Conservation (phyloP, 2,113 vertebrate species). For the Psettodes erumei region DNA sequence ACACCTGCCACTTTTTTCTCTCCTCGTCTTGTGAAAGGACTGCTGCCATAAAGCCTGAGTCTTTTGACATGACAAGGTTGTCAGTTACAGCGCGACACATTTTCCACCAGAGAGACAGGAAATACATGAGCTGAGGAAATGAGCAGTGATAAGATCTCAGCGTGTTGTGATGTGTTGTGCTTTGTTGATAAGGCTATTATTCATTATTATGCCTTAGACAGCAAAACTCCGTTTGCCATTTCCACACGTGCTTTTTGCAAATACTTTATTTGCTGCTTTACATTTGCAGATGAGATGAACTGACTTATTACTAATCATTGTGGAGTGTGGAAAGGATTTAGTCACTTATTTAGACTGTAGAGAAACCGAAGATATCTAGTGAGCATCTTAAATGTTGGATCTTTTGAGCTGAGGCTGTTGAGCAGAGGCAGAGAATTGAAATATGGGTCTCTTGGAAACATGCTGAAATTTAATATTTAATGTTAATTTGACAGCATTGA, state of each 20-base stretch:
- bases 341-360: slow-evolving; percentile 50
- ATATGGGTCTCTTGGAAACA: slow-evolving; percentile 45
- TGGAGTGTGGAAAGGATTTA: slow-evolving; percentile 52
- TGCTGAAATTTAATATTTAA: slow-evolving; percentile 48
- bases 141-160: slow-evolving; percentile 68
- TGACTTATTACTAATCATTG: slow-evolving; percentile 48
- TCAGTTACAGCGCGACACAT: slow-evolving; percentile 55
- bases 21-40: slow-evolving; percentile 63
- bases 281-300: slow-evolving; percentile 37
- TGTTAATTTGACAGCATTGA: slow-evolving; percentile 43
- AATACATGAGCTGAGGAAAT: slow-evolving; percentile 65
- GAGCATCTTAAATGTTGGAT: slow-evolving; percentile 47
- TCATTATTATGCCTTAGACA: slow-evolving; percentile 67
- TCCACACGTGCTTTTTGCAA: slow-evolving; percentile 46
- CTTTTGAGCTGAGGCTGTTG: slow-evolving; percentile 46
- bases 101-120: slow-evolving; percentile 54
- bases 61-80: slow-evolving; percentile 58
- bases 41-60: slow-evolving; percentile 60
- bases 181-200: slow-evolving; percentile 75
- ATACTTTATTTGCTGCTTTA: slow-evolving; percentile 36
- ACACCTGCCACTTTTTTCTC: slow-evolving; percentile 67
- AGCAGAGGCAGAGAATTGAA: slow-evolving; percentile 37
- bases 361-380: slow-evolving; percentile 44
- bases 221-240: slow-evolving; percentile 63
- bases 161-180: slow-evolving; percentile 67